A percentile compares a stretch with the other conserved stretches of the same genome.
These are phyloP conservation scores for Caenorhabditis panamensis DNA, from an alignment of 2,888 invertebrate species.

Conservation along the genomic window DNA sequence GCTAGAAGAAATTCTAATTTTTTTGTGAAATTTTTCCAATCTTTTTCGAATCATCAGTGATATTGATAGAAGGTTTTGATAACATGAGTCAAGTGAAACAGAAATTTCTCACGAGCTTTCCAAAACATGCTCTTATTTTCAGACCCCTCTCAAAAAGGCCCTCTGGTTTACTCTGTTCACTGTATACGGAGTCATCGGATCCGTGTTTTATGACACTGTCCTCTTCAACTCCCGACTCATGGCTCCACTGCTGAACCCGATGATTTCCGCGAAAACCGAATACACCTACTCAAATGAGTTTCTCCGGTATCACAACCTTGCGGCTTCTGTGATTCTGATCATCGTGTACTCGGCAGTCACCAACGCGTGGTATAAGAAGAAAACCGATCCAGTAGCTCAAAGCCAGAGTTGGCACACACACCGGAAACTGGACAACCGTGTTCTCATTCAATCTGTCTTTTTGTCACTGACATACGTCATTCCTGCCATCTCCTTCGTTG, in stretches of 20 bases:
- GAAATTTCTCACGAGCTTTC: too few species aligned
- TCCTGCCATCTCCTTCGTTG: conserved; percentile 24
- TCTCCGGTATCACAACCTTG: conserved; percentile 15
- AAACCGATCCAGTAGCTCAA: too few species aligned
- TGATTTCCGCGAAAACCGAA: too few species aligned
- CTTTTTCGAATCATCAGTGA: too few species aligned
- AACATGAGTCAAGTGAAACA: too few species aligned
- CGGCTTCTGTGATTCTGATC: background rate
- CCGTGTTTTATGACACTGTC: conserved; percentile 41
- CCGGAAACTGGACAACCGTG: background rate
- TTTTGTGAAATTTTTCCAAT: too few species aligned
- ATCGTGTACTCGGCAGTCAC: conserved; percentile 6
- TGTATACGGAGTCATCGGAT: conserved; percentile 35
- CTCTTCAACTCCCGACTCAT: conserved; percentile 46
- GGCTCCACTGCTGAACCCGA: conserved; percentile 48
- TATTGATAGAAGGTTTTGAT: too few species aligned
- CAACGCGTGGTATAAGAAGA: too few species aligned
- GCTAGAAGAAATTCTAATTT: too few species aligned
- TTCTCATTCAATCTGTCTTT: conserved; percentile 31
- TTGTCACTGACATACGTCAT: conserved; percentile 20
- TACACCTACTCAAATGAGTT: conserved; percentile 24
- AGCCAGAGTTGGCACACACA: too few species aligned
- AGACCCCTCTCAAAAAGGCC: conserved; percentile 26
- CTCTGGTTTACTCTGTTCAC: background rate
- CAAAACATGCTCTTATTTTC: too few species aligned